Evolutionary conservation across 1,140 invertebrate species (phyloP).

Genomic region (Homarus americanus): DNA sequence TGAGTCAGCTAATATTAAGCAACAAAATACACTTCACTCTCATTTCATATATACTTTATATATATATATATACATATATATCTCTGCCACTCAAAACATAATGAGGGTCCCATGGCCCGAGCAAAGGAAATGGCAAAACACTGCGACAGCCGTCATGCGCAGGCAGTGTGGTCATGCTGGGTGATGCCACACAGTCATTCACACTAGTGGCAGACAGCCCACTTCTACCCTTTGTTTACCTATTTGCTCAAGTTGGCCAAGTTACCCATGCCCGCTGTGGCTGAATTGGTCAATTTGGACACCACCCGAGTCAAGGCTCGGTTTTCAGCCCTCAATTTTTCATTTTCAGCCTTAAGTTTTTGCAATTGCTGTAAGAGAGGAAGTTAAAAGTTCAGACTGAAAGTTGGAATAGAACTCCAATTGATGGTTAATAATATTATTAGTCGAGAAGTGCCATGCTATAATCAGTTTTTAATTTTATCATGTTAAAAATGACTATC

Average conservation of each 20-base stretch:
- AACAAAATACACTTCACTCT: constrained; percentile 41
- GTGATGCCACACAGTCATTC: constrained; percentile 45
- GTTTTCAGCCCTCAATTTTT: constrained; percentile 97
- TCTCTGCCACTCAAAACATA: constrained; percentile 42
- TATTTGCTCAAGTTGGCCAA: constrained; percentile 70
- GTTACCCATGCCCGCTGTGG: constrained; percentile 69
- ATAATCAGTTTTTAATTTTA: constrained; percentile 2
- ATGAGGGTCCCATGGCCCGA: constrained; percentile 23
- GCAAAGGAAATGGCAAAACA: constrained; percentile 43
- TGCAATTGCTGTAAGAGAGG: constrained; percentile 94
- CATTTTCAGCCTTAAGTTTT: constrained; percentile 98
- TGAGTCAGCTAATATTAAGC: constrained; percentile 51
- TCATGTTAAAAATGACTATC: neutral
- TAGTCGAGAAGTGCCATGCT: constrained; percentile 30
- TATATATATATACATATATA: too few relatives aligned
- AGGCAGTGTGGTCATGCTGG: constrained; percentile 65
- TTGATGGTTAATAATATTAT: constrained; percentile 23
- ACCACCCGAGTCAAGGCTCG: constrained; percentile 95
- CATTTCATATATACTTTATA: neutral
- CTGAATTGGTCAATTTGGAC: constrained; percentile 95
- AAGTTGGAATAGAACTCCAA: constrained; percentile 33
- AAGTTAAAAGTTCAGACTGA: constrained; percentile 60
- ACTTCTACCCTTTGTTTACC: constrained; percentile 60
- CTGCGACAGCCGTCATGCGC: constrained; percentile 31
- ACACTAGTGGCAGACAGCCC: constrained; percentile 54